Conservation (phyloP, 2,113 vertebrate genomes). For the Psephotus haematonotus region DNA sequence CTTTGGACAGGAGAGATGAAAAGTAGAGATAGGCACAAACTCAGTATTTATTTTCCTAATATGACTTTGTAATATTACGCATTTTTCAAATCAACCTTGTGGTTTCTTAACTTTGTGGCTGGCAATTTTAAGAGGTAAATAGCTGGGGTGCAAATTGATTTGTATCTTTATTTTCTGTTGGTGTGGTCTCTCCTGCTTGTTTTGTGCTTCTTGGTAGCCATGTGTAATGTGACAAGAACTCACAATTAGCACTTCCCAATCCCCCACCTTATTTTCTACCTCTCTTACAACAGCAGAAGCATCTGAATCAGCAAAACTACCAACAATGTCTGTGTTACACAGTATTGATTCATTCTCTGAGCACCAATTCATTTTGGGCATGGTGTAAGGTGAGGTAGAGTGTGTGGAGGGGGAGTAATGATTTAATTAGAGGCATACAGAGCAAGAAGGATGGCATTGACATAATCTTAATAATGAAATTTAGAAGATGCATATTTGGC, state of each 20-base stretch:
- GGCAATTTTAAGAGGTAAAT: not conserved
- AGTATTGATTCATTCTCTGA: constrained; percentile 17
- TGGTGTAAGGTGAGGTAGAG: not conserved
- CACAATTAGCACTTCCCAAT: not conserved
- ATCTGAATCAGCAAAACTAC: constrained; percentile 2
- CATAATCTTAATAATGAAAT: not conserved
- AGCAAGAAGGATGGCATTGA: not conserved
- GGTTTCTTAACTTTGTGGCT: not conserved
- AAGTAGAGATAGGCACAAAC: not conserved
- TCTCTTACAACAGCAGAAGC: not conserved
- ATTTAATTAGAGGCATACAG: constrained; percentile 10
- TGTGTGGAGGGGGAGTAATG: not conserved
- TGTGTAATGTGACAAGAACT: not conserved
- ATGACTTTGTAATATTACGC: not conserved
- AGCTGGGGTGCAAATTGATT: not conserved
- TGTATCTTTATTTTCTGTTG: not conserved
- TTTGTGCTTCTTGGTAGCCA: not conserved
- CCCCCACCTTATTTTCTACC: not conserved
- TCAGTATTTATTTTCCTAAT: not conserved
- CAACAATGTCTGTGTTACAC: not conserved
- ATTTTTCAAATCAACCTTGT: not conserved
- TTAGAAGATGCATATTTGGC: not conserved
- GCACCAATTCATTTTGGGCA: constrained; percentile 4
- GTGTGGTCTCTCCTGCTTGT: not conserved
- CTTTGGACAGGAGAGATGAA: not conserved